Evolutionary conservation across 2,888 invertebrate genomes (phyloP).

Genomic region (Lithosia quadra): DNA sequence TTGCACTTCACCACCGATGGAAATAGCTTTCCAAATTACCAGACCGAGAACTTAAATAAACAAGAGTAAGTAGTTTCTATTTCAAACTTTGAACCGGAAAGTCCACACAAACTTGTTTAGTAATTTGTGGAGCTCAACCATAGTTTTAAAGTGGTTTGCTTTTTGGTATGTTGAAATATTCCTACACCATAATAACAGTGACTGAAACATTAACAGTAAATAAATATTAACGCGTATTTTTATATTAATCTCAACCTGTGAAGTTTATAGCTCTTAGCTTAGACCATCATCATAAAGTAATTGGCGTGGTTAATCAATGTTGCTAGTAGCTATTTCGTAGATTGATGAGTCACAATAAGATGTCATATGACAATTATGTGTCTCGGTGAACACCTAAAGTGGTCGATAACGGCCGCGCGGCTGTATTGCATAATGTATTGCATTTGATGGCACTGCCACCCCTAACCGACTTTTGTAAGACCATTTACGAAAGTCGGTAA

Average conservation of each 20-base stretch:
- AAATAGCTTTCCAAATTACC: background rate
- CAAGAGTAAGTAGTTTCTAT: conserved; percentile 21
- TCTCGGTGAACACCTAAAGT: background rate
- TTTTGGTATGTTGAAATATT: conserved; percentile 5
- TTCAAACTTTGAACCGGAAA: conserved; percentile 16
- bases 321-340: background rate
- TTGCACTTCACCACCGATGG: background rate
- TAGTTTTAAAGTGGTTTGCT: conserved; percentile 9
- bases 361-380: background rate
- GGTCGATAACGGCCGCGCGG: no score
- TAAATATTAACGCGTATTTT: background rate
- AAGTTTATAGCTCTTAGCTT: no score
- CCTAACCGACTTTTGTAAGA: no score
- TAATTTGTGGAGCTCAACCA: conserved; percentile 20
- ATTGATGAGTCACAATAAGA: background rate
- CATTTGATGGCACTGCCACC: no score
- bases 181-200: background rate
- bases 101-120: conserved; percentile 14
- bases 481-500: no score
- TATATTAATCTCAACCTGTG: background rate
- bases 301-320: background rate
- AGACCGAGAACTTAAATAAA: conserved; percentile 10
- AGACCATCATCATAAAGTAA: background rate
- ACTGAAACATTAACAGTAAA: background rate
- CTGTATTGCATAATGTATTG: no score